Evolutionary conservation across 2,797 vertebrate genomes (phyloP), one percentile per base, ranked within the genome.

Genomic region (Mormyrus hasselquistii): DNA sequence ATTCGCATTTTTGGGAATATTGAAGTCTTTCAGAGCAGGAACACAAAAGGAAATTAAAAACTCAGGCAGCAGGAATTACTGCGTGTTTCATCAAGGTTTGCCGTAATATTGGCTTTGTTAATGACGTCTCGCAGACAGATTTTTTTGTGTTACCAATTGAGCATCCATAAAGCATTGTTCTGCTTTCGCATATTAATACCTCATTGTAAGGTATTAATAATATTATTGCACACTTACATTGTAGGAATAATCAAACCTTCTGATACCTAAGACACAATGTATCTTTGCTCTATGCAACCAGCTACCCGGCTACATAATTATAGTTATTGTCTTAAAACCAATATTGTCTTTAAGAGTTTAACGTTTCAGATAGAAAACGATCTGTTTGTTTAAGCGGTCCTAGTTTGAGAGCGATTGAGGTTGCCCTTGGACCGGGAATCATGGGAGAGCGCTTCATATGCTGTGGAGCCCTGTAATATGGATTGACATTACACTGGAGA

Each of bases 401-500:
- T 22, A 44, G 4, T 41, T 10, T 41, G 57, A 59, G 34, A 65
- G 4, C 57, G 22, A 82, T 4, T 50, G 41, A 62, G 55, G 57
- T 87, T 65, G 22, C 55, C 41, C 82, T 86, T 85, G 82, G 84
- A 86, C 50, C 2, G 41, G 14, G 14, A 65, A 59, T 89, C 84
- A 76, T 79, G 34, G 1, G 90, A 90, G 91, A 89, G 91, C 86
- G 82, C 92, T 91, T 93, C 91, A 93, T 92, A 90, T 90, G 91
- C 91, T 90, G 14, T 65, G 88, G 86, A 91, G 65, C 86, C 90
- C 91, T 89, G 57, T 94, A 94, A 94, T 93, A 88, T 87, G 4
- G 91, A 92, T 91, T 94, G 94, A 95, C 93, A 91, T 94, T 92
- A 93, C 93, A 93, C 92, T 89, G 86, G 91, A 94, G 91, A 89